Evolutionary conservation across 2,888 invertebrate genomes (phyloP).

Genomic region (Lycophotia porphyrea): DNA sequence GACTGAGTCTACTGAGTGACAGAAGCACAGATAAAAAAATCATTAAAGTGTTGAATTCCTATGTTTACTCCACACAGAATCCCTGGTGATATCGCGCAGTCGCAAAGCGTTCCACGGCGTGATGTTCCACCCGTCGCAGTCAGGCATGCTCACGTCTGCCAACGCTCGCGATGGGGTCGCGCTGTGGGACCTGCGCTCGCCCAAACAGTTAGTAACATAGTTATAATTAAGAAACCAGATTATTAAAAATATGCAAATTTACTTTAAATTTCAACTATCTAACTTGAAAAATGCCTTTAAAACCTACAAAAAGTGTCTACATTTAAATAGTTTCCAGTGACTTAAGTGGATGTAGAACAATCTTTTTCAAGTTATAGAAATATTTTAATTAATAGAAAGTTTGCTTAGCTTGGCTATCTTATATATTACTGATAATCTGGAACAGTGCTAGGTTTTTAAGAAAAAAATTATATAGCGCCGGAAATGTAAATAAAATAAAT

Average conservation of each 20-base stretch:
- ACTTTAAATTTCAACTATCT: no score
- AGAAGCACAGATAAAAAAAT: background rate
- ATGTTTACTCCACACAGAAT: constrained; percentile 83
- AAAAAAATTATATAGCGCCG: no score
- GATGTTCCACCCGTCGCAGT: constrained; percentile 96
- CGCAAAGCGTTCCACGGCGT: constrained; percentile 97
- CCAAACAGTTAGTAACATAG: constrained; percentile 92
- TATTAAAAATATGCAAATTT: background rate
- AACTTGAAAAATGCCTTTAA: no score
- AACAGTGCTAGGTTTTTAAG: no score
- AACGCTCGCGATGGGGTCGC: constrained; percentile 97
- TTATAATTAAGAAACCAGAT: background rate
- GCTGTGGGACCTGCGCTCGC: constrained; percentile 96
- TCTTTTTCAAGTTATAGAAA: background rate
- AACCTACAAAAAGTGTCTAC: no score
- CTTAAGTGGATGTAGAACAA: no score
- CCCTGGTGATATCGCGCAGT: constrained; percentile 86
- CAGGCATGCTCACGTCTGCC: constrained; percentile 95
- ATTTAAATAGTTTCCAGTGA: no score
- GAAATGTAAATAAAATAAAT: no score
- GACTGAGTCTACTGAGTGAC: no score
- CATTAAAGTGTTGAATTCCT: background rate
- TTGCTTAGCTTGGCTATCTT: no score
- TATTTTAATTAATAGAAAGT: no score
- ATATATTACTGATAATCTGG: no score